Base-by-base conservation (phyloP, 2,797 vertebrate genomes). In the Decapterus maruadsi region DNA sequence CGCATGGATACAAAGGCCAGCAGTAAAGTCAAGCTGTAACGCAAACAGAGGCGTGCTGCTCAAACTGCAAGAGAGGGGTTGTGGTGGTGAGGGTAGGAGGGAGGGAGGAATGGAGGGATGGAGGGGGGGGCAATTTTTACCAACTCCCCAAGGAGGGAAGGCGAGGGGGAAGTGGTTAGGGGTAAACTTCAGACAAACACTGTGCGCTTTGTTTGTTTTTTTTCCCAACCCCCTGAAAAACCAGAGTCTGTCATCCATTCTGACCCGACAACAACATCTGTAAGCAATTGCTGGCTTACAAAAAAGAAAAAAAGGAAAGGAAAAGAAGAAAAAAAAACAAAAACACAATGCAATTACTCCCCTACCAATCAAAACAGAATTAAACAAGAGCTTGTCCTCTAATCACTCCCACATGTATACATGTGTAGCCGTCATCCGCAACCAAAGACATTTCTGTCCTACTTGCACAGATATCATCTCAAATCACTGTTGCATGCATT, bases 171-270 rank as follows among this genome's bases (percentile, higher is more conserved):
- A 87, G 90, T 86, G 86, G 90, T 88, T 83, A 86, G 86, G 93
- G 90, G 90, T 90, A 88, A 90, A 92, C 92, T 92, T 94, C 92
- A 93, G 86, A 93, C 90, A 93, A 94, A 95, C 89, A 94, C 90
- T 91, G 89, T 78, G 84, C 14, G 88, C 90, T 94, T 93, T 94
- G 92, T 95, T 95, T 93, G 87, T 93, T 93, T 93, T 92, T 87
- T 90, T 86, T 69, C 82, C 86, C 86, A 88, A 87, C 87, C 91
- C 86, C 83, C 82, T 81, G 81, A 90, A 93, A 94, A 93, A 89
- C 62, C 81, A 87, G 65, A 91, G 89, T 90, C 89, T 93, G 90
- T 88, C 89, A 90, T 92, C 87, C 84, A 72, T 88, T 92, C 88
- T 90, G 88, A 91, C 80, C 90, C 74, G 58, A 90, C 87, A 93